Evolutionary conservation across 2,888 invertebrate species (phyloP).

Genomic region (Spialia ferax): DNA sequence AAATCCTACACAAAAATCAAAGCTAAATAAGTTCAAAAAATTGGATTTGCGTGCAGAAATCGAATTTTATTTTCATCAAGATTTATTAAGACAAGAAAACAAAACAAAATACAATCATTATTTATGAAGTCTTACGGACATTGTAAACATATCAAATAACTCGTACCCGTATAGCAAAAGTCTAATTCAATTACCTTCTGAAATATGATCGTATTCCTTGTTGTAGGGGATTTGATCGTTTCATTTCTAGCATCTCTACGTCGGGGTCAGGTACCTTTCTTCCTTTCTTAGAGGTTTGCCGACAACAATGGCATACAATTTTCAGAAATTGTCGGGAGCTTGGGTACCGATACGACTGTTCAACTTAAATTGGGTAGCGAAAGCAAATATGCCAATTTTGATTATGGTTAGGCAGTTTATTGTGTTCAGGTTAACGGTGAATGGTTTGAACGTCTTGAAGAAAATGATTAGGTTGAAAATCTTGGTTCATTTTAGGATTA

Average conservation of each 20-base stretch:
- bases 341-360: constrained; percentile 58
- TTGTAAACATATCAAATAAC: too few species aligned
- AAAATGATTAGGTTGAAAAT: too few species aligned
- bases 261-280: constrained; percentile 40
- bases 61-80: too few species aligned
- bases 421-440: too few species aligned
- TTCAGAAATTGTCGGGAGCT: constrained; percentile 61
- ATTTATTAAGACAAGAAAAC: too few species aligned
- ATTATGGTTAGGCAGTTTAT: constrained; percentile 39
- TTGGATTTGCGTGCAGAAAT: too few species aligned
- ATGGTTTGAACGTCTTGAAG: not conserved
- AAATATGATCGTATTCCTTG: constrained; percentile 4
- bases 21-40: too few species aligned
- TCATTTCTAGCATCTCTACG: constrained; percentile 47
- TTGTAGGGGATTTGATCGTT: constrained; percentile 11
- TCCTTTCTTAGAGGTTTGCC: constrained; percentile 55
- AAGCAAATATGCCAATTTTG: constrained; percentile 47
- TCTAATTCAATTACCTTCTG: constrained; percentile 17
- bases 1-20: too few species aligned
- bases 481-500: too few species aligned
- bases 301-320: constrained; percentile 64
- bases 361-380: constrained; percentile 62
- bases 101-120: too few species aligned
- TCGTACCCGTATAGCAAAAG: not conserved
- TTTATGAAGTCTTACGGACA: too few species aligned